Base-by-base conservation (phyloP, 2,888 invertebrate genomes). In the Ophion ellenae region DNA sequence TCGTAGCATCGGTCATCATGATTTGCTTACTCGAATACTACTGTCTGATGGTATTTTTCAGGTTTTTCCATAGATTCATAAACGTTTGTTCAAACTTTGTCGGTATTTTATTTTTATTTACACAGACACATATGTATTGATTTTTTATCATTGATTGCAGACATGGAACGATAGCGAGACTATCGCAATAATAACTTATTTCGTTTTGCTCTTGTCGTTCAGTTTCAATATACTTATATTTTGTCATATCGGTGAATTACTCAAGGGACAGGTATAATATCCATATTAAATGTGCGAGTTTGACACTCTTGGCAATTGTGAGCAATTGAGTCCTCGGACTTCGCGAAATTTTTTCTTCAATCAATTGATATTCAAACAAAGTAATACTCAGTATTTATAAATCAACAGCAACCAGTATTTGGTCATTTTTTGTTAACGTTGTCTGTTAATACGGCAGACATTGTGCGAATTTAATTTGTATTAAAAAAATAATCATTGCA, bases 201-300 rank as follows among this genome's bases (percentile, higher is more conserved):
- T 74, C 14, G 17, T 83, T 20, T 57, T 87, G 11, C 70, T 89
- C 32, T 59, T 81, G 20, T 85, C 88, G 14, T 83, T 83, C 36
- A 79, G 73, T 20, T 87, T 85, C 77, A 88, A 87, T 70, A 85
- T 89, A 59, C 87, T 87, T 24, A 81, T 89, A 63, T 84, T 83
- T 45, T 88, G 88, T 20, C 75, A 86, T 24, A 87, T 88, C 66
- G 88, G 88, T 47, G 86, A 88, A 79, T 61, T 86, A 11, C 84
- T 88, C 4, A 81, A 80, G 20, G 71, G 71, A 57, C 71, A 64
- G 53, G 79, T 80, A 59, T 20, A 53, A 53, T 5, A 11, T 36
- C 28, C 28, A 14, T 17, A 53, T 53, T 53, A 53, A 53, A 14
- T 7, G 36, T 73, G 1, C 10, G n/a, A 24, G 9, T 20, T 36